Evolutionary conservation across 2,113 vertebrate genomes (phyloP).

Genomic region (Donacobius atricapilla): DNA sequence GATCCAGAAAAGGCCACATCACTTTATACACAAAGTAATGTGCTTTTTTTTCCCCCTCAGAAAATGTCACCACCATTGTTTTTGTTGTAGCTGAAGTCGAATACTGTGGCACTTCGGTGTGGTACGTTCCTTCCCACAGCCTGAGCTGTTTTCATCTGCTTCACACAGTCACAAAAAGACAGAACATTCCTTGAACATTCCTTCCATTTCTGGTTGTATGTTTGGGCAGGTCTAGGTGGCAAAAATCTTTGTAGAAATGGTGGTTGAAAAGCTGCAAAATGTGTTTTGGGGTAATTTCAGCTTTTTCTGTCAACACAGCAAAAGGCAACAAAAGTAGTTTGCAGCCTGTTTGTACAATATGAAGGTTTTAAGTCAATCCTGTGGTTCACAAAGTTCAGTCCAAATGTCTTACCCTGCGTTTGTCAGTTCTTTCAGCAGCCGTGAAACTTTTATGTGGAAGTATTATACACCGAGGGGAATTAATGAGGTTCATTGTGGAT

Average conservation of each 20-base stretch:
- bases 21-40: neutral
- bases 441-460: neutral
- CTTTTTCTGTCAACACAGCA: neutral
- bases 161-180: neutral
- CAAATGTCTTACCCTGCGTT: neutral
- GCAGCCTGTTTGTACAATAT: neutral
- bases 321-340: neutral
- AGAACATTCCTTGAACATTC: no score
- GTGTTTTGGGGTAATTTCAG: neutral
- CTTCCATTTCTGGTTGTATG: neutral
- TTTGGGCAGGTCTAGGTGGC: neutral
- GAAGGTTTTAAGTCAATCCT: neutral
- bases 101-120: neutral
- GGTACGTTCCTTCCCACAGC: neutral
- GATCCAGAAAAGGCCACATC: conserved; percentile 29
- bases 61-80: neutral
- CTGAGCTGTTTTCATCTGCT: neutral
- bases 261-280: neutral
- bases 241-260: neutral
- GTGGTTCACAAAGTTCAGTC: neutral
- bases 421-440: neutral
- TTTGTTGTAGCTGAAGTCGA: neutral
- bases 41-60: neutral
- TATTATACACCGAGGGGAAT: neutral
- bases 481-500: neutral